Base-by-base conservation (phyloP, 2,797 vertebrate species). In the Microctenopoma lineatum region DNA sequence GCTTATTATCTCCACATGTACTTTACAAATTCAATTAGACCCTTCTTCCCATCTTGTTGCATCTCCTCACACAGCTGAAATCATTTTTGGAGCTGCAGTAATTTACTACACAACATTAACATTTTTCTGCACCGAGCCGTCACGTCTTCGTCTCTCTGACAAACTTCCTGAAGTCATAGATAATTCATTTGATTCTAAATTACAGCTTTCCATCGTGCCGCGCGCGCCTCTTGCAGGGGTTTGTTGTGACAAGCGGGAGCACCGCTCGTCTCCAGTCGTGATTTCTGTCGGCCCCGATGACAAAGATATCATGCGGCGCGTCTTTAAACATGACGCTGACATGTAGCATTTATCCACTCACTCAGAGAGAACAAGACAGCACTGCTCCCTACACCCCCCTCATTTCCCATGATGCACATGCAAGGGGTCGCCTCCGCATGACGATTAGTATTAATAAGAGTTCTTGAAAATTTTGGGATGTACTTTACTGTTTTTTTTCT, bases 241-340 rank as follows among this genome's bases (percentile, higher is more conserved):
- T 94, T 92, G 93, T 95, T 95, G 87, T 95, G 94, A 95, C 94
- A 95, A 85, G 83, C 80, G 39, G 63, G 83, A 79, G 76, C 85
- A 83, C 83, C 71, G 88, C 86, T 91, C 92, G 90, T 93, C 92
- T 92, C 90, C 86, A 87, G 75, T 87, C 87, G 73, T 84, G 89
- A 93, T 91, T 94, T 87, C 89, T 90, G 87, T 92, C 92, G 90
- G 86, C 90, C 84, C 90, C 66, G 91, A 92, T 88, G 93, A 95
- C 94, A 95, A 94, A 94, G 94, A 94, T 95, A 95, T 94, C 94
- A 95, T 95, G 94, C 89, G 86, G 94, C 81, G 94, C 94, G 89
- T 94, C 93, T 94, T 95, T 92, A 95, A 94, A 95, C 93, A 94
- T 89, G 92, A 90, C 81, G 85, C 87, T 95, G 94, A 94, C 94